These are phyloP conservation scores for Sipha flava DNA, from an alignment of 1,140 invertebrate species.

Conservation along the genomic window DNA sequence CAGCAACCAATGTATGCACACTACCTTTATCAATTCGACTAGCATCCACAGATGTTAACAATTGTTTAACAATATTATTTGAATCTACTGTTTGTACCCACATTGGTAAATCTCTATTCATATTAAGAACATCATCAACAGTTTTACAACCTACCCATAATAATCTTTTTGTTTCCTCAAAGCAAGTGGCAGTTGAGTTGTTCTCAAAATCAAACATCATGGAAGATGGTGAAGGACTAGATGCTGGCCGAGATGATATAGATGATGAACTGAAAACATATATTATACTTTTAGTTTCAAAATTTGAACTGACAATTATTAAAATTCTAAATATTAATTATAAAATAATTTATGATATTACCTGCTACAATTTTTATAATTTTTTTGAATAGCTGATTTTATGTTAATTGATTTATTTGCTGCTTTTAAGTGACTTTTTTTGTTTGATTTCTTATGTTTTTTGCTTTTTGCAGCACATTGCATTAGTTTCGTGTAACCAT, in stretches of 20 bases:
- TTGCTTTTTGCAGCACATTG: constrained; percentile 28
- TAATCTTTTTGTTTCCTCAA: constrained; percentile 20
- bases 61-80: constrained; percentile 26
- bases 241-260: background rate
- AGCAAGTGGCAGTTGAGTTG: background rate
- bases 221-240: constrained; percentile 15
- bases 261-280: constrained; percentile 9
- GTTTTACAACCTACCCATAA: constrained; percentile 11
- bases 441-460: constrained; percentile 6
- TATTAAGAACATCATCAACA: constrained; percentile 13
- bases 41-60: background rate
- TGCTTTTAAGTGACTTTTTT: background rate
- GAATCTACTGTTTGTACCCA: constrained; percentile 28
- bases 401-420: background rate
- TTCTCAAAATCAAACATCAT: constrained; percentile 5
- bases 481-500: constrained; percentile 19
- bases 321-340: background rate
- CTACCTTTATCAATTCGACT: background rate
- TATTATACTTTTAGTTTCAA: background rate
- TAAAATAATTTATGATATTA: background rate
- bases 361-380: constrained; percentile 18
- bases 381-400: background rate
- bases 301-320: background rate
- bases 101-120: constrained; percentile 14
- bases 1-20: constrained; percentile 11